A percentile compares a stretch with the other conserved stretches of the same genome.
Evolutionary conservation across 1,140 invertebrate species (phyloP).

Genomic region (Eulimnadia texana): DNA sequence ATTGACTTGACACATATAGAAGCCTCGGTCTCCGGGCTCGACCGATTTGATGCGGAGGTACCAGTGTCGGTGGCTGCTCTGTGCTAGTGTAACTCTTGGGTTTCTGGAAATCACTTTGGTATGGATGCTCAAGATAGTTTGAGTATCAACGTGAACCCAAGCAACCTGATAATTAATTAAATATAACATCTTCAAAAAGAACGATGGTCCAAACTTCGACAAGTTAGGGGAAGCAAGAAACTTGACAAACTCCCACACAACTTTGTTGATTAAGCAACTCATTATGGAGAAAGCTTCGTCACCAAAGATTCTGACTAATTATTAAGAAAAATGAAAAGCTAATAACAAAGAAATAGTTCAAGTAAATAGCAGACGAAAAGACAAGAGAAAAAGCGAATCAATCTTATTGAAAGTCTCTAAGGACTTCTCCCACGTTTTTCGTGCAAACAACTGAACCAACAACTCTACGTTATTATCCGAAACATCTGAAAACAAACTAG

Average conservation of each 20-base stretch:
- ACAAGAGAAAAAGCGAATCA: too few relatives aligned
- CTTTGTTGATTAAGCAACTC: not conserved
- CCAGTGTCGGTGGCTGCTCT: conserved; percentile 73
- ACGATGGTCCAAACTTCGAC: too few relatives aligned
- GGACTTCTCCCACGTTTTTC: too few relatives aligned
- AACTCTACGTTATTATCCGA: too few relatives aligned
- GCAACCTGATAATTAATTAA: conserved; percentile 56
- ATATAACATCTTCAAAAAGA: too few relatives aligned
- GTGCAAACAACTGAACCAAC: too few relatives aligned
- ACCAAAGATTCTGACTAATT: not conserved
- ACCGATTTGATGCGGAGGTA: conserved; percentile 50
- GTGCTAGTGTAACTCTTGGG: conserved; percentile 66
- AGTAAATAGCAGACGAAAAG: too few relatives aligned
- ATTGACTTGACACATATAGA: conserved; percentile 73
- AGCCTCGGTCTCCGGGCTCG: conserved; percentile 45
- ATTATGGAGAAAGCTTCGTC: not conserved
- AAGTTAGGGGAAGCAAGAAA: too few relatives aligned
- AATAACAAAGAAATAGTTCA: too few relatives aligned
- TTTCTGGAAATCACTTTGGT: conserved; percentile 66
- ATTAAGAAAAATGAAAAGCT: not conserved
- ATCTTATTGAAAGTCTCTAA: too few relatives aligned
- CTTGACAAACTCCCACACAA: too few relatives aligned
- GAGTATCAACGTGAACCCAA: conserved; percentile 79
- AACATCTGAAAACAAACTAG: too few relatives aligned
- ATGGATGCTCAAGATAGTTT: conserved; percentile 81